Percentiles rank a stretch among this genome's conserved stretches.
Conservation (phyloP, 2,888 invertebrate genomes). For the Athalia circularis region DNA sequence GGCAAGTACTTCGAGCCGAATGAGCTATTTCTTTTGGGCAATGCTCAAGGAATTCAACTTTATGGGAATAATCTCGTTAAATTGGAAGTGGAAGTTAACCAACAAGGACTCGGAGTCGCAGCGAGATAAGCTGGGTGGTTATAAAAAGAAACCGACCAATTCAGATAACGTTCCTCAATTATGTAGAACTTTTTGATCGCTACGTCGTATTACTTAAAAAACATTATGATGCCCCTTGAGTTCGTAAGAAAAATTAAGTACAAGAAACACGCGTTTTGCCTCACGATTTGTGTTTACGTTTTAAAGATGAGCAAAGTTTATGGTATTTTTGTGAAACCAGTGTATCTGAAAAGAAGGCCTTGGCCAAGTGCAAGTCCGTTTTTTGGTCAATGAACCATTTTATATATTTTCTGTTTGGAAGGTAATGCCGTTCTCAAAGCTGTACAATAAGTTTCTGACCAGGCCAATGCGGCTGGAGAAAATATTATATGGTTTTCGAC, state of each 20-base stretch:
- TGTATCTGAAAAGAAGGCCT: background rate
- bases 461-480: slow-evolving; percentile 10
- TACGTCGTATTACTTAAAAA: too few species aligned
- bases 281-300: slow-evolving; percentile 25
- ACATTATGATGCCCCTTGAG: background rate
- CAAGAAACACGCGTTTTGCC: background rate
- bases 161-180: too few species aligned
- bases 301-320: slow-evolving; percentile 17
- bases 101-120: too few species aligned
- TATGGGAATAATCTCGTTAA: too few species aligned
- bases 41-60: too few species aligned
- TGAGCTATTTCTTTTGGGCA: too few species aligned
- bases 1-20: too few species aligned
- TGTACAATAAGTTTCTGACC: slow-evolving; percentile 23
- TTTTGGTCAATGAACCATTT: slow-evolving; percentile 43
- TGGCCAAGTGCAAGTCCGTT: slow-evolving; percentile 36
- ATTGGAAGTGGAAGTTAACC: too few species aligned
- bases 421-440: background rate
- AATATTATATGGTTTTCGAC: slow-evolving; percentile 31
- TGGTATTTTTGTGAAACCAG: slow-evolving; percentile 22
- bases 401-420: slow-evolving; percentile 1
- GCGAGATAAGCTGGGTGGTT: too few species aligned
- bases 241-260: background rate
- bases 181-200: too few species aligned
- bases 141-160: too few species aligned